Percentiles rank a stretch among this genome's conserved stretches.
Conservation (phyloP, 2,888 invertebrate genomes). For the Ptychoptera contaminata region DNA sequence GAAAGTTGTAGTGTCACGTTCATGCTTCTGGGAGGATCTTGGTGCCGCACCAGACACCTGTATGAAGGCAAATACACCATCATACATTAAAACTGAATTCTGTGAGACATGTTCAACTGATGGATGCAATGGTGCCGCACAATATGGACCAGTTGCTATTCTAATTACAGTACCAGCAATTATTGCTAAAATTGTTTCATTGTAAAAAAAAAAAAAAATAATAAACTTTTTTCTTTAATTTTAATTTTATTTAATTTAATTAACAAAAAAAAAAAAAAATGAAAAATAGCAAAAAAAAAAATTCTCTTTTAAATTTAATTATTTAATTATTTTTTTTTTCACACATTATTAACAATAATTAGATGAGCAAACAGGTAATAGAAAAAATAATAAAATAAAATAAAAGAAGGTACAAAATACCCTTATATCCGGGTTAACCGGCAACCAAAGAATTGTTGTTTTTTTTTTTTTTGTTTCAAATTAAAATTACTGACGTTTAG, state of each 20-base stretch:
- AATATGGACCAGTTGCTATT: constrained; percentile 16
- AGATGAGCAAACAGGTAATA: background rate
- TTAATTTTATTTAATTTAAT: background rate
- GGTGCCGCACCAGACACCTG: constrained; percentile 27
- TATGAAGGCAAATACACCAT: constrained; percentile 24
- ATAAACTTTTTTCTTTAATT: background rate
- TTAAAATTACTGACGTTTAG: too few species aligned
- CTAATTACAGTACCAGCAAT: constrained; percentile 14
- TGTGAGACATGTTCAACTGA: constrained; percentile 29
- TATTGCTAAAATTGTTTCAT: constrained; percentile 8
- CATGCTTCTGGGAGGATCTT: constrained; percentile 29
- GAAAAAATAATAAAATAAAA: background rate
- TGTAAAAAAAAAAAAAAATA: constrained; percentile 3
- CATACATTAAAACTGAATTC: constrained; percentile 27
- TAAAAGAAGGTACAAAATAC: too few species aligned
- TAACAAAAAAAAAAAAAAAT: too few species aligned
- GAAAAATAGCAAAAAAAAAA: too few species aligned
- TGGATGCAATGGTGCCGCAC: constrained; percentile 25
- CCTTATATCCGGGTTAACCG: too few species aligned
- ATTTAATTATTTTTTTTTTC: background rate
- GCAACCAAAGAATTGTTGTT: too few species aligned
- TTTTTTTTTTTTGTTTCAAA: too few species aligned
- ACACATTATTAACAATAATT: background rate
- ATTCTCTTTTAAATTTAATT: background rate
- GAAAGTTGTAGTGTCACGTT: constrained; percentile 28